Conservation (phyloP, 2,888 invertebrate species). For the Polydesmus complanatus region DNA sequence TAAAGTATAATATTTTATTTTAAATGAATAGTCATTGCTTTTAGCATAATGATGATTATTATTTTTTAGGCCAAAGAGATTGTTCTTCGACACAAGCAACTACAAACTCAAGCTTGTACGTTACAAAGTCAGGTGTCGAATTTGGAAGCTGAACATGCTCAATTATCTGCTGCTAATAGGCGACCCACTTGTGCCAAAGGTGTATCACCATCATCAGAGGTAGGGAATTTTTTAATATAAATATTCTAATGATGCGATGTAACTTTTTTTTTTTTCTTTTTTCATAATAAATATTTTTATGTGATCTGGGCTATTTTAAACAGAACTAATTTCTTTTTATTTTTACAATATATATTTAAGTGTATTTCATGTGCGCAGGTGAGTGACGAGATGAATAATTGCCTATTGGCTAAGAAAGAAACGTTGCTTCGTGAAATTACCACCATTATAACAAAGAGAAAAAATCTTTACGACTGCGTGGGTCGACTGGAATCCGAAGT, state of each 20-base stretch:
- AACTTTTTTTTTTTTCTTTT: not conserved
- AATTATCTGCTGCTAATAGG: conserved; percentile 23
- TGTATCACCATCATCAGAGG: not conserved
- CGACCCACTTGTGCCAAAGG: not conserved
- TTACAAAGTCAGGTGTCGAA: conserved; percentile 61
- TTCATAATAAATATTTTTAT: too few species aligned
- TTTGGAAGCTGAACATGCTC: conserved; percentile 28
- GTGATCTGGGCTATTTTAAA: too few species aligned
- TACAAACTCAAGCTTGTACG: conserved; percentile 74
- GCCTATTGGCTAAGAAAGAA: not conserved
- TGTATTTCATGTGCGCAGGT: not conserved
- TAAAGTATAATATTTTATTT: conserved; percentile 44
- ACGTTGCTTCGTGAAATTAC: conserved; percentile 68
- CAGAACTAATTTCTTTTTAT: not conserved
- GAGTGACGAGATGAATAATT: not conserved
- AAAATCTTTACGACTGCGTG: conserved; percentile 62
- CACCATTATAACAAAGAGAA: conserved; percentile 64
- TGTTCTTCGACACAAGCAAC: conserved; percentile 78
- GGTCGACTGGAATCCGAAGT: conserved; percentile 67
- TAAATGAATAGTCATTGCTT: not conserved
- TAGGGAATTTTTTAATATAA: not conserved
- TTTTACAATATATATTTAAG: too few species aligned
- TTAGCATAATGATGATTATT: not conserved
- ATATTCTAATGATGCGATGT: not conserved
- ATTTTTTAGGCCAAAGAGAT: conserved; percentile 46